Conservation (phyloP, 2,888 invertebrate genomes). For the Crocallis elinguaria region DNA sequence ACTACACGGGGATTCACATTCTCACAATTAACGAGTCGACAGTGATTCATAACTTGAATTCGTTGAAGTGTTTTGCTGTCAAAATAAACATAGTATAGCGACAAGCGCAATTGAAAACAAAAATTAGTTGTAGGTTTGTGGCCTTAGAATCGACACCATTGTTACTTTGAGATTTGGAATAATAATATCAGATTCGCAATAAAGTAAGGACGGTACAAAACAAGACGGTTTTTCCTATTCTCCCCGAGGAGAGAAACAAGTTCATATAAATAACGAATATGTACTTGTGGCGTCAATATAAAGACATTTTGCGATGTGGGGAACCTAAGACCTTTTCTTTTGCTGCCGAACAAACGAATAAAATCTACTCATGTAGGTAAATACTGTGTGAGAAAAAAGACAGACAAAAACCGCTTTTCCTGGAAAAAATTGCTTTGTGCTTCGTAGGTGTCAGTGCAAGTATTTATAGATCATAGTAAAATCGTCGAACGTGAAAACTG, state of each 20-base stretch:
- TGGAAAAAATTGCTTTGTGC: neutral
- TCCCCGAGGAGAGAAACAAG: neutral
- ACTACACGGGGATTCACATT: no score
- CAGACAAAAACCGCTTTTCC: neutral
- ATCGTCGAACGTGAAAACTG: no score
- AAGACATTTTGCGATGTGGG: constrained; percentile 13
- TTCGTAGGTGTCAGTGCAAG: neutral
- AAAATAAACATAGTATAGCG: no score
- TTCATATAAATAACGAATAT: neutral
- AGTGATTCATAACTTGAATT: no score
- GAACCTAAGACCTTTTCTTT: constrained; percentile 24
- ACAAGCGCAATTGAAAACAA: no score
- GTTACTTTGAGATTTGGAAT: no score
- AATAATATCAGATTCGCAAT: no score
- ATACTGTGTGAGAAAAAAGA: constrained; percentile 1
- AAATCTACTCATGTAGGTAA: constrained; percentile 12
- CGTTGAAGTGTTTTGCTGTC: no score
- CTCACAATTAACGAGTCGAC: no score
- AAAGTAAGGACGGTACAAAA: neutral
- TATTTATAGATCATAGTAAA: no score
- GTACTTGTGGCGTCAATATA: neutral
- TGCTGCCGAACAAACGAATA: constrained; percentile 9
- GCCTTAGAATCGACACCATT: no score
- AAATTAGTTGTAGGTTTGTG: no score
- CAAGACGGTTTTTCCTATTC: neutral